Evolutionary conservation across 2,888 invertebrate species (phyloP), one percentile per base, ranked within the genome.

Genomic region (Lasioglossum lativentre): DNA sequence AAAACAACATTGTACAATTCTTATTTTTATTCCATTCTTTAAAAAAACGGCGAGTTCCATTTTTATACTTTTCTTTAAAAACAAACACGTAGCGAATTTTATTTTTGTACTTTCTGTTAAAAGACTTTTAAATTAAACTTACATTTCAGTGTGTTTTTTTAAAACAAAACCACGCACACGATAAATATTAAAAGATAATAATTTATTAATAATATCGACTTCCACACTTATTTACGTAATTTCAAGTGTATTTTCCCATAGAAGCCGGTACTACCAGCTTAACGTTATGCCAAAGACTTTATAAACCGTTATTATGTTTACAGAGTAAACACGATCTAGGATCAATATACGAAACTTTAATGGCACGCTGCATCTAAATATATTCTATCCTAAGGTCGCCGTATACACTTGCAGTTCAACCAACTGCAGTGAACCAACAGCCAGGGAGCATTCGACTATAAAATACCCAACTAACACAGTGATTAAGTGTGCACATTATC

Each of bases 381-480:
- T 82, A 85, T 47, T 75, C 52, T 71, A 52, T 14, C 34, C 79
- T 80, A 71, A 77, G 82, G 83, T 80, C 77, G 72, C 47, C 71
- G 59, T 74, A 78, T 71, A 72, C 71, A 68, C 30, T 78, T 68
- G 80, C 63, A 86, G 70, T 75, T 75, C 59, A 90, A 88, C 85
- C 76, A 78, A 82, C 82, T 76, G 73, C 78, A 75, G 68, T 83
- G 63, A 75, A 83, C 63, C 72, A 78, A 52, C 71, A 74, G 68
- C 40, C 79, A 76, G 56, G 52, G 74, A 34, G 82, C 88, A 75
- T 83, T 88, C 84, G 47, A 77, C 80, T 81, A 82, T 89, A 80
- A 84, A 90, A 78, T 81, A 74, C 27, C 70, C 52, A 52, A 68
- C 30, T 27, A 34, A 27, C 68, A 34, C 72, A 42, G 23, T 68